These are phyloP conservation scores for Sinocyclocheilus anshuiensis DNA, from an alignment of 2,113 vertebrate genomes.

Conservation along the genomic window DNA sequence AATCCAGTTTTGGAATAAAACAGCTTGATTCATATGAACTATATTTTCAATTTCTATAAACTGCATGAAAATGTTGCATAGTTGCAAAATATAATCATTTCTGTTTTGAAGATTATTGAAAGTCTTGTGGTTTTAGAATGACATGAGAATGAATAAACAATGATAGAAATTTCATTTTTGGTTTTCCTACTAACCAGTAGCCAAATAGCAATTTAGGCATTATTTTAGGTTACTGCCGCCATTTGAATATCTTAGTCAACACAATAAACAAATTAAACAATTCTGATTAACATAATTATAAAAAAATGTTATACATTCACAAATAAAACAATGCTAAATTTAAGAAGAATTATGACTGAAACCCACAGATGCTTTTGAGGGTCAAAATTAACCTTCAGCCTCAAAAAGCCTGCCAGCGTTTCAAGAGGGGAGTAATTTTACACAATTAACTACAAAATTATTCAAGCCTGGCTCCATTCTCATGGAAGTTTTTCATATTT, in stretches of 20 bases:
- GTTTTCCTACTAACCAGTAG: background rate
- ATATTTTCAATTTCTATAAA: background rate
- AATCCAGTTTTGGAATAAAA: too few species aligned
- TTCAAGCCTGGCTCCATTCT: background rate
- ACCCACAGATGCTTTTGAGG: background rate
- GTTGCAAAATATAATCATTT: background rate
- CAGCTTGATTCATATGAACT: background rate
- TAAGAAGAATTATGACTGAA: too few species aligned
- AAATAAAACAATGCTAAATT: background rate
- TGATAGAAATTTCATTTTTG: background rate
- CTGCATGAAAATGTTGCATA: background rate
- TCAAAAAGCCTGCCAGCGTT: background rate
- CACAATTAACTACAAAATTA: background rate
- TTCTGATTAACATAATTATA: background rate
- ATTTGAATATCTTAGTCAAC: too few species aligned
- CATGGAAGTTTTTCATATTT: background rate
- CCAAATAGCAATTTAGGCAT: background rate
- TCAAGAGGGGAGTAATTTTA: background rate
- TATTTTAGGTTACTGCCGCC: too few species aligned
- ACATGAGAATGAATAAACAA: background rate
- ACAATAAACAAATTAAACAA: background rate
- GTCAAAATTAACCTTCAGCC: background rate
- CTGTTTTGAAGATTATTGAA: background rate
- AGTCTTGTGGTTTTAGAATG: background rate
- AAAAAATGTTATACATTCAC: too few species aligned